Evolutionary conservation across 2,888 invertebrate species (phyloP).

Genomic region (Zootermopsis nevadensis): DNA sequence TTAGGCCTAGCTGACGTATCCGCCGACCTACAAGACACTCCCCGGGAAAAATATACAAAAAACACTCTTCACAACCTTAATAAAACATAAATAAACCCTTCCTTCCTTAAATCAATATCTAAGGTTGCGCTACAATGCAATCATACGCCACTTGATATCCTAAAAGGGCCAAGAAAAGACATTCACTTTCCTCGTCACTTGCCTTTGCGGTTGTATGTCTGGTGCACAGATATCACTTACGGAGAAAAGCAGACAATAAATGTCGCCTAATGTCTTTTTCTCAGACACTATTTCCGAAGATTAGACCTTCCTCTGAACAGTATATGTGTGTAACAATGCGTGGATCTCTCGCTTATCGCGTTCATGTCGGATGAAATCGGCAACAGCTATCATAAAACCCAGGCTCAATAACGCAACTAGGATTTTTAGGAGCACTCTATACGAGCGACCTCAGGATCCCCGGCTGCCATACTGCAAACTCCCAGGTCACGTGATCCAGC

Average conservation of each 20-base stretch:
- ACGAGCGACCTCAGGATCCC: slow-evolving; percentile 35
- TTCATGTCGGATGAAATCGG: slow-evolving; percentile 27
- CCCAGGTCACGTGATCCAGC: slow-evolving; percentile 62
- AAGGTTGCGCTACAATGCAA: neutral
- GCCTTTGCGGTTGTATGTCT: slow-evolving; percentile 49
- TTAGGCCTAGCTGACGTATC: slow-evolving; percentile 28
- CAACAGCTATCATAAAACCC: slow-evolving; percentile 11
- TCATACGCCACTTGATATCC: slow-evolving; percentile 1
- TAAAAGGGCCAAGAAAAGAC: neutral
- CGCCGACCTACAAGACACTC: slow-evolving; percentile 37
- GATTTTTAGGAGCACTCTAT: slow-evolving; percentile 34
- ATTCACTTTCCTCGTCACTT: slow-evolving; percentile 44
- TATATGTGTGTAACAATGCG: neutral
- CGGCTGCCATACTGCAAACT: slow-evolving; percentile 62
- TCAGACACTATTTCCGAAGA: slow-evolving; percentile 35
- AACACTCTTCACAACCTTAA: slow-evolving; percentile 36
- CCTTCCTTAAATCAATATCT: slow-evolving; percentile 18
- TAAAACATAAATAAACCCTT: slow-evolving; percentile 19
- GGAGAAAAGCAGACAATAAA: slow-evolving; percentile 39
- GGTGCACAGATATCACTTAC: slow-evolving; percentile 9
- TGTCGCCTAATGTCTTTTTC: slow-evolving; percentile 38
- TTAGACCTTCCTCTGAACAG: slow-evolving; percentile 6
- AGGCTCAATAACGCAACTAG: slow-evolving; percentile 2
- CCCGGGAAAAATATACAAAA: slow-evolving; percentile 42
- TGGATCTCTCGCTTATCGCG: neutral